Conservation (phyloP, 2,888 invertebrate genomes). For the Andrena haemorrhoa region DNA sequence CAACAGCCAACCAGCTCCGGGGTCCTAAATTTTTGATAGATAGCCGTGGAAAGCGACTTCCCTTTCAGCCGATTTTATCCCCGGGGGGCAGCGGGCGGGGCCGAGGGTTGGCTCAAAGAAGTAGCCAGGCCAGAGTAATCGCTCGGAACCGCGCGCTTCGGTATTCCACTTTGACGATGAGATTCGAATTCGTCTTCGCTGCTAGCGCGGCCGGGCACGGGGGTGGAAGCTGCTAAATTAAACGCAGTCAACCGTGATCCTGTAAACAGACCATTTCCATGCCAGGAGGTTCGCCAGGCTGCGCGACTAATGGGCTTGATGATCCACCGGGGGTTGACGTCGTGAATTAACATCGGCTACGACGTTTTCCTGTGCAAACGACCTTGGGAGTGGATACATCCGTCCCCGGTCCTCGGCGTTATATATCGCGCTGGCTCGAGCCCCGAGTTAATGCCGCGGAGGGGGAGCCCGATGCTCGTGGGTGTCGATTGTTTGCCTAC, state of each 20-base stretch:
- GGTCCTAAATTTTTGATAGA: not conserved
- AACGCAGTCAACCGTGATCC: slow-evolving; percentile 74
- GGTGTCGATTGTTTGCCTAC: slow-evolving; percentile 64
- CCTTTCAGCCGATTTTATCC: slow-evolving; percentile 5
- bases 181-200: slow-evolving; percentile 55
- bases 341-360: slow-evolving; percentile 73
- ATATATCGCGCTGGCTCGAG: slow-evolving; percentile 19
- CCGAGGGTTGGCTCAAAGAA: slow-evolving; percentile 9
- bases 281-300: slow-evolving; percentile 70
- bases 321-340: slow-evolving; percentile 70
- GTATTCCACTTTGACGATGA: slow-evolving; percentile 53
- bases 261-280: slow-evolving; percentile 78
- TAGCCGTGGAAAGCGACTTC: not conserved
- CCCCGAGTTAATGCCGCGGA: slow-evolving; percentile 19
- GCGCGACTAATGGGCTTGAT: slow-evolving; percentile 76
- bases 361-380: slow-evolving; percentile 69
- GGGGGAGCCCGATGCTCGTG: slow-evolving; percentile 24
- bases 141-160: slow-evolving; percentile 45
- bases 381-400: slow-evolving; percentile 68
- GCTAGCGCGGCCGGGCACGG: not conserved
- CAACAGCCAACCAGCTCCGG: not conserved
- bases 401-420: slow-evolving; percentile 47
- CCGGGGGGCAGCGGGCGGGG: not conserved
- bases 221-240: slow-evolving; percentile 66
- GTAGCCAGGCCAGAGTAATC: slow-evolving; percentile 33